Evolutionary conservation across 2,113 vertebrate genomes (phyloP).

Genomic region (Octodon degus): DNA sequence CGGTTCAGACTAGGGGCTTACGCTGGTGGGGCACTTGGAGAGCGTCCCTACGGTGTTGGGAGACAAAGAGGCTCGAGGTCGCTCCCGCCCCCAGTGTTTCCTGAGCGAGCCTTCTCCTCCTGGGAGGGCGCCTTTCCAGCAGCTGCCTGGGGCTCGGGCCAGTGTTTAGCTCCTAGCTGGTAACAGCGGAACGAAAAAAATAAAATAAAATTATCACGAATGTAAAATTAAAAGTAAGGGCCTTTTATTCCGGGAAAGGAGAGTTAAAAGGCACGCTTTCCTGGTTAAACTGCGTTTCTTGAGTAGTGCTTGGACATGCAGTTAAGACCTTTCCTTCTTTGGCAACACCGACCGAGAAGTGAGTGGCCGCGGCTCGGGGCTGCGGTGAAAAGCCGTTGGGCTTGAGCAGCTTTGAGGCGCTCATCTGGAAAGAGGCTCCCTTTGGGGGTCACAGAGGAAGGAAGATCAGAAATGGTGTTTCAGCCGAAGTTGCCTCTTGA

Average conservation of each 20-base stretch:
- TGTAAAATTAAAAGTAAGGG: slow-evolving; percentile 36
- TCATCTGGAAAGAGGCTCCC: neutral
- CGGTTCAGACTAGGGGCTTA: neutral
- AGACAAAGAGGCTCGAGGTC: neutral
- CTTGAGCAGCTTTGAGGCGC: neutral
- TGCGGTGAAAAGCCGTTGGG: neutral
- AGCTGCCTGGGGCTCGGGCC: slow-evolving; percentile 56
- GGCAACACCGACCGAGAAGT: neutral
- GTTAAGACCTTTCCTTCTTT: neutral
- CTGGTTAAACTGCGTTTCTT: neutral
- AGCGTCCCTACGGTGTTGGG: neutral
- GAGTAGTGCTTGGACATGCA: neutral
- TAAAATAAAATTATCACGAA: slow-evolving; percentile 29
- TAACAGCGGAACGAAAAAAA: slow-evolving; percentile 70
- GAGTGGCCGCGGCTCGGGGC: neutral
- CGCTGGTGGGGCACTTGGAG: neutral
- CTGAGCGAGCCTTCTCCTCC: slow-evolving; percentile 30
- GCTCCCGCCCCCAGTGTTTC: slow-evolving; percentile 26
- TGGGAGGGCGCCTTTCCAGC: slow-evolving; percentile 64
- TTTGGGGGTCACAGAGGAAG: neutral
- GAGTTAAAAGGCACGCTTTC: neutral
- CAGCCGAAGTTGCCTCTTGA: neutral
- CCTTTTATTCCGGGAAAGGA: slow-evolving; percentile 51
- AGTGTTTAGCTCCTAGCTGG: slow-evolving; percentile 62
- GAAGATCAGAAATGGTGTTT: neutral